Percentiles rank a stretch among this genome's conserved stretches.
These are phyloP conservation scores for Clytia hemisphaerica DNA, from an alignment of 30 jellyfish, hydroid and myxozoan species.

Conservation along the genomic window DNA sequence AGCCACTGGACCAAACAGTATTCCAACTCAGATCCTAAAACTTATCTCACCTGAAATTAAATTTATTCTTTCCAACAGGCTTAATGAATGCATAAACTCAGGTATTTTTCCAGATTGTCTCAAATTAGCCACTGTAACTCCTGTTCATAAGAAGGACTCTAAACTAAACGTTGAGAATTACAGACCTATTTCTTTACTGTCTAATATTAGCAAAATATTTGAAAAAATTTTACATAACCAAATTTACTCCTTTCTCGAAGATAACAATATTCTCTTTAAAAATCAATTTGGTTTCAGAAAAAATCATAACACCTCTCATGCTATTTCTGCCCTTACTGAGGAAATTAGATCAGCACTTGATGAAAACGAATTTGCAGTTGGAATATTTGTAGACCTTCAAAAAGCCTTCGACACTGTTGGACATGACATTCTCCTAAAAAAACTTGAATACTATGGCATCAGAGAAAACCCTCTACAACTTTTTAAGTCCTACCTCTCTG, in stretches of 20 bases:
- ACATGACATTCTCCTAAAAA: slow-evolving; percentile 19
- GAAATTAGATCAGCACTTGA: slow-evolving; percentile 6
- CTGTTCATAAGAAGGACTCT: too few relatives aligned
- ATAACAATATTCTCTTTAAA: slow-evolving; percentile 8
- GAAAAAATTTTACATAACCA: slow-evolving; percentile 22
- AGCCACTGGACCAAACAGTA: too few relatives aligned
- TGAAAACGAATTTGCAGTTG: slow-evolving; percentile 20
- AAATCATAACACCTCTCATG: slow-evolving; percentile 34
- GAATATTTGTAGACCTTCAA: slow-evolving; percentile 36
- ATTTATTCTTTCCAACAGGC: too few relatives aligned
- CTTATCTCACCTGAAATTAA: too few relatives aligned
- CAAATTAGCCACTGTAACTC: too few relatives aligned
- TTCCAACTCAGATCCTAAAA: too few relatives aligned
- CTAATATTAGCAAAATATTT: slow-evolving; percentile 17
- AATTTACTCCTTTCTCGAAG: slow-evolving; percentile 6
- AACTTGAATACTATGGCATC: slow-evolving; percentile 44
- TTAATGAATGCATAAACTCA: too few relatives aligned
- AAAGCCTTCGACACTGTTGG: slow-evolving; percentile 44
- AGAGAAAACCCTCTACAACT: slow-evolving; percentile 27
- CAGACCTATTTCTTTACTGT: slow-evolving; percentile 12
- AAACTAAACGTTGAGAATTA: too few relatives aligned
- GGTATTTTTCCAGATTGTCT: too few relatives aligned
- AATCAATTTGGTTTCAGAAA: slow-evolving; percentile 38
- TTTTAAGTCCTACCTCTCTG: slow-evolving; percentile 36
- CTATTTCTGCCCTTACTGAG: slow-evolving; percentile 28